A percentile compares a stretch with the other conserved stretches of the same genome.
These are phyloP conservation scores for Ranitomeya variabilis DNA, from an alignment of 2,113 vertebrate species.

Conservation along the genomic window DNA sequence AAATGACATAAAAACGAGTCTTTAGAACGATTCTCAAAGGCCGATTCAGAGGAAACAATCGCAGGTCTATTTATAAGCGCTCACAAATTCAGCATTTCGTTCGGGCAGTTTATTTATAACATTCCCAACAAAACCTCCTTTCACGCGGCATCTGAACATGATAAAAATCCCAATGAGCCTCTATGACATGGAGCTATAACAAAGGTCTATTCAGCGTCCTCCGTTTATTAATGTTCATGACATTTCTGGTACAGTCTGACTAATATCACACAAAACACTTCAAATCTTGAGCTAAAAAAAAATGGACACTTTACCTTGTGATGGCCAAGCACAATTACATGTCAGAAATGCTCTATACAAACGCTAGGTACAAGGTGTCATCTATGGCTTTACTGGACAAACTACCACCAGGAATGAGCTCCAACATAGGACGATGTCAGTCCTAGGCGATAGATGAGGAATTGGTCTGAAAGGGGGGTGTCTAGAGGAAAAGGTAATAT, in stretches of 20 bases:
- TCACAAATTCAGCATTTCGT: constrained; percentile 42
- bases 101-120: constrained; percentile 32
- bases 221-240: constrained; percentile 8
- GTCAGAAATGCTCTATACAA: not conserved
- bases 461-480: too few species aligned
- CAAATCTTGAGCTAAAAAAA: not conserved
- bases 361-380: not conserved
- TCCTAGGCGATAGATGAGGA: too few species aligned
- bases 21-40: not conserved
- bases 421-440: not conserved
- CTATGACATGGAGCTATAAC: constrained; percentile 32
- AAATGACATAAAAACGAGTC: constrained; percentile 16
- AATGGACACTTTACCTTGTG: not conserved
- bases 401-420: not conserved
- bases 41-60: constrained; percentile 28
- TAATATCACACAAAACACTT: constrained; percentile 14
- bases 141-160: constrained; percentile 18
- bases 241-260: constrained; percentile 18
- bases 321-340: not conserved
- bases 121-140: constrained; percentile 35
- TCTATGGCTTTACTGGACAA: not conserved
- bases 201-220: constrained; percentile 27
- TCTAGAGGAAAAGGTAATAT: too few species aligned
- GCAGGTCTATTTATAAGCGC: constrained; percentile 25
- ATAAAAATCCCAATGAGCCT: constrained; percentile 21